A percentile compares a stretch with the other conserved stretches of the same genome.
Evolutionary conservation across 2,888 invertebrate species (phyloP).

Genomic region (Eupithecia tripunctaria): DNA sequence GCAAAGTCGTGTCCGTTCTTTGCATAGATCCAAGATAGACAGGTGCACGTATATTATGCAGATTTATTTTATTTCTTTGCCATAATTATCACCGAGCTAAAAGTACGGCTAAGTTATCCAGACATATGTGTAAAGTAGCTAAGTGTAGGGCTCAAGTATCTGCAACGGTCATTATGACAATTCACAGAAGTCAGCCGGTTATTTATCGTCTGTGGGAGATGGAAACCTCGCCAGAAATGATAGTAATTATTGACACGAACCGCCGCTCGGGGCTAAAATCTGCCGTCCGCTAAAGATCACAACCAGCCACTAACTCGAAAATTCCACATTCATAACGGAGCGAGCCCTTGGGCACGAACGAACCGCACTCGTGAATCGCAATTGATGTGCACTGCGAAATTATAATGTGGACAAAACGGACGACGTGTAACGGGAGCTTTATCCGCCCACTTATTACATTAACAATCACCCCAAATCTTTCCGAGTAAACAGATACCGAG

Average conservation of each 20-base stretch:
- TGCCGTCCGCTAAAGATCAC: slow-evolving; percentile 70
- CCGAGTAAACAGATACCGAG: slow-evolving; percentile 23
- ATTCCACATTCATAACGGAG: slow-evolving; percentile 78
- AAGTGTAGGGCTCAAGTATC: slow-evolving; percentile 61
- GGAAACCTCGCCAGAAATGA: slow-evolving; percentile 73
- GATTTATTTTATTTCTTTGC: slow-evolving; percentile 36
- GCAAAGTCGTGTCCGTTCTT: slow-evolving; percentile 35
- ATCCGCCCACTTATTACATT: slow-evolving; percentile 33
- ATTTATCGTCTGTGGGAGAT: slow-evolving; percentile 73
- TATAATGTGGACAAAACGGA: slow-evolving; percentile 56
- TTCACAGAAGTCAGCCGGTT: slow-evolving; percentile 76
- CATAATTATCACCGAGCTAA: slow-evolving; percentile 43
- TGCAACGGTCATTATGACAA: slow-evolving; percentile 73
- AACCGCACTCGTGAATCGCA: slow-evolving; percentile 62
- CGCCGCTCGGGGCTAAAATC: slow-evolving; percentile 63
- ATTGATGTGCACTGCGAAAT: slow-evolving; percentile 63
- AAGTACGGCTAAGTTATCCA: slow-evolving; percentile 46
- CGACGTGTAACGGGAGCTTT: slow-evolving; percentile 47
- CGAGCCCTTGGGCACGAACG: slow-evolving; percentile 68
- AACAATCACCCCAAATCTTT: slow-evolving; percentile 33
- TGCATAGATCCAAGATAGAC: slow-evolving; percentile 38
- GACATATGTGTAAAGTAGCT: slow-evolving; percentile 60
- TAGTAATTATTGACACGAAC: slow-evolving; percentile 83
- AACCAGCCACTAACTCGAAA: slow-evolving; percentile 78
- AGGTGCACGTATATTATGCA: slow-evolving; percentile 37